Conservation (phyloP, 2,113 vertebrate species). For the Asarcornis scutulata region DNA sequence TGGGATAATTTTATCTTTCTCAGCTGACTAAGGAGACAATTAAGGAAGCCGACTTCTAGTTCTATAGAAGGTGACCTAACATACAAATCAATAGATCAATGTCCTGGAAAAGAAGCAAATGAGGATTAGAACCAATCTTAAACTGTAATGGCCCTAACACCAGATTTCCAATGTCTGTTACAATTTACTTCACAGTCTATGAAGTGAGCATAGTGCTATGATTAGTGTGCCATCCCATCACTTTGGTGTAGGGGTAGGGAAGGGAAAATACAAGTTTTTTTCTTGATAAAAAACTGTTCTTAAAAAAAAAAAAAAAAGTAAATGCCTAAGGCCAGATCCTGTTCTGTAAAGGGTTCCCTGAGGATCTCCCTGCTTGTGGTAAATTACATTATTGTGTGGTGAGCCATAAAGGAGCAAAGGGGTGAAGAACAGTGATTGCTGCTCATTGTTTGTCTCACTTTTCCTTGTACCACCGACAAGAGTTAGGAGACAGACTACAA, state of each 20-base stretch:
- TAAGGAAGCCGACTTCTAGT: background rate
- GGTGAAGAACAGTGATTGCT: conserved; percentile 36
- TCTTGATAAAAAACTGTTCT: background rate
- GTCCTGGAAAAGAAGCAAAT: background rate
- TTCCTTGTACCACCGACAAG: background rate
- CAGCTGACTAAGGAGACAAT: background rate
- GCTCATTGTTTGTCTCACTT: conserved; percentile 20
- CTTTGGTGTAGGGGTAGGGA: background rate
- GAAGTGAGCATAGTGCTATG: background rate
- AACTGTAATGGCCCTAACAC: background rate
- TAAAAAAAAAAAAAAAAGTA: background rate
- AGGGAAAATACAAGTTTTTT: background rate
- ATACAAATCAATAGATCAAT: background rate
- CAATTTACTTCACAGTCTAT: background rate
- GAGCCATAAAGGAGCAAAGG: conserved; percentile 38
- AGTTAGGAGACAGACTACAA: background rate
- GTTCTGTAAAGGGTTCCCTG: background rate
- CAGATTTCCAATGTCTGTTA: background rate
- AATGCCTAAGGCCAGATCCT: background rate
- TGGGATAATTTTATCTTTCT: background rate
- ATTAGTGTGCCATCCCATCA: background rate
- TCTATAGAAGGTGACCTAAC: background rate
- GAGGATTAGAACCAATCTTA: background rate
- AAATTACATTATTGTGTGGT: conserved; percentile 50
- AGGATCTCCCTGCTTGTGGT: background rate